These are phyloP conservation scores for Nematostella vectensis DNA, from an alignment of 92 coral and sea anemone genomes.

Conservation along the genomic window DNA sequence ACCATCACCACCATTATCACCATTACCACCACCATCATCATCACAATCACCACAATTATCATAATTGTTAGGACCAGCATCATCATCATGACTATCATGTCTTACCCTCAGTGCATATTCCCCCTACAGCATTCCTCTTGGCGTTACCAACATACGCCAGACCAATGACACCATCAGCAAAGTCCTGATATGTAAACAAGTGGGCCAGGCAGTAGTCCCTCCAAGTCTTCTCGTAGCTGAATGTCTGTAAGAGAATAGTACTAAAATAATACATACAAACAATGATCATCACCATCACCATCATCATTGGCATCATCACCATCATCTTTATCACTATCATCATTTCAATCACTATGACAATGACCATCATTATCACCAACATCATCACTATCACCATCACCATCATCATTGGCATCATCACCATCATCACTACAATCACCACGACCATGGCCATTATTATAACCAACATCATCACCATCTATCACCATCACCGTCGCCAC, in stretches of 20 bases:
- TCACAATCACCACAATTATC: background rate
- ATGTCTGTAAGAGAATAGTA: conserved; percentile 46
- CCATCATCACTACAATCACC: too few species aligned
- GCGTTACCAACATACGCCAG: conserved; percentile 88
- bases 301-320: too few species aligned
- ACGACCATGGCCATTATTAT: too few species aligned
- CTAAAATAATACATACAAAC: background rate
- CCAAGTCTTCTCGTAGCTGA: conserved; percentile 56
- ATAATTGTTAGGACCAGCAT: background rate
- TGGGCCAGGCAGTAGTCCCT: conserved; percentile 70
- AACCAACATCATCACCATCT: too few species aligned
- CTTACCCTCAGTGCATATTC: conserved; percentile 87
- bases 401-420: too few species aligned
- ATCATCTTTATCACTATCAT: too few species aligned
- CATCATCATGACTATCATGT: background rate
- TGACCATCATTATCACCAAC: too few species aligned
- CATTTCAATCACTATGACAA: too few species aligned
- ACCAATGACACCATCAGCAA: conserved; percentile 90
- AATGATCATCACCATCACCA: too few species aligned
- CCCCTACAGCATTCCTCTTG: conserved; percentile 67
- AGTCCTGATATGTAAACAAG: conserved; percentile 93
- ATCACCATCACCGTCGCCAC: too few species aligned
- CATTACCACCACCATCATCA: background rate
- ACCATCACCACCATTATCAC: background rate
- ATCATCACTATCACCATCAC: too few species aligned